Evolutionary conservation across 2,888 invertebrate species (phyloP).

Genomic region (Cacoxenus indagator): DNA sequence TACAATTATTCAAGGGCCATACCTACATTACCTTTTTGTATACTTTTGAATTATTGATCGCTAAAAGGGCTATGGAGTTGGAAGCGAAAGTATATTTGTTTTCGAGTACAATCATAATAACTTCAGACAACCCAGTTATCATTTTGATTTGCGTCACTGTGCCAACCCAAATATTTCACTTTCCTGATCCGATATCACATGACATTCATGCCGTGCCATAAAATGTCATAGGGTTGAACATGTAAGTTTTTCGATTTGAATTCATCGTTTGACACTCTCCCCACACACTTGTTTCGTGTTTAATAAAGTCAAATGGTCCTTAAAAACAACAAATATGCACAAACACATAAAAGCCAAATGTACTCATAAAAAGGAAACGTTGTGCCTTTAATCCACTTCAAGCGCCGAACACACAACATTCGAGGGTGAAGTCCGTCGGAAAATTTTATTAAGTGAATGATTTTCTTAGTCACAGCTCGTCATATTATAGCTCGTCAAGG

Average conservation of each 20-base stretch:
- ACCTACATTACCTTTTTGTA: no score
- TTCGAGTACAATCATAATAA: no score
- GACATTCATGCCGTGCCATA: not conserved
- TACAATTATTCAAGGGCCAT: not conserved
- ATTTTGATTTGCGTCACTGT: no score
- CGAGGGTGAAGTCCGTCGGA: conserved; percentile 25
- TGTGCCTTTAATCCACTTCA: not conserved
- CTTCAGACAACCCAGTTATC: no score
- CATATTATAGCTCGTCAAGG: conserved; percentile 23
- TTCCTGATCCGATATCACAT: not conserved
- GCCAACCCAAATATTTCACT: no score
- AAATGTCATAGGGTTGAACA: not conserved
- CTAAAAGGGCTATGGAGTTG: no score
- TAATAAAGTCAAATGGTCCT: not conserved
- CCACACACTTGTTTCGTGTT: no score
- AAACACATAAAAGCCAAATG: not conserved
- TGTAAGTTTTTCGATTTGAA: not conserved
- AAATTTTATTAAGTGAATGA: conserved; percentile 48
- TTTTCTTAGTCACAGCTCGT: conserved; percentile 22
- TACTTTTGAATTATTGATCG: no score
- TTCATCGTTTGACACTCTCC: not conserved
- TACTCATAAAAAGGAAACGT: not conserved
- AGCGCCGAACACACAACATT: not conserved
- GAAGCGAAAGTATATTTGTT: no score
- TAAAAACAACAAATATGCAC: not conserved